Conservation (phyloP, 2,888 invertebrate genomes). For the Tanypteryx hageni region DNA sequence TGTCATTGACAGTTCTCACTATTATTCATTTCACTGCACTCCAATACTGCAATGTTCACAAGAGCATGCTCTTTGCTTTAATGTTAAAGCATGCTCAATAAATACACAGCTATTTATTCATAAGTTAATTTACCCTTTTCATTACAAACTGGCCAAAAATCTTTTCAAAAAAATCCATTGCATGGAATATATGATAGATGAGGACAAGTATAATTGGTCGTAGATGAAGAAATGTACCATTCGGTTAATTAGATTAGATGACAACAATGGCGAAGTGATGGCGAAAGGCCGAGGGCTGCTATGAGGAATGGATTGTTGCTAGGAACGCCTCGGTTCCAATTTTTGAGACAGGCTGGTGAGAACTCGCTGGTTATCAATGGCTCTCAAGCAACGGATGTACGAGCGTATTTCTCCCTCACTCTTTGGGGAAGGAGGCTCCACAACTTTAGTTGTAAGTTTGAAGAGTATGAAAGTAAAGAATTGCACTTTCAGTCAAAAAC, state of each 20-base stretch:
- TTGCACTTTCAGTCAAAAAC: background rate
- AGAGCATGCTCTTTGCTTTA: slow-evolving; percentile 14
- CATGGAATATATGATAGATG: slow-evolving; percentile 11
- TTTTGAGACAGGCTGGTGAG: slow-evolving; percentile 88
- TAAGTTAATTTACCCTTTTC: slow-evolving; percentile 11
- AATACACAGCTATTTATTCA: slow-evolving; percentile 35
- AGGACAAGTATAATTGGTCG: slow-evolving; percentile 44
- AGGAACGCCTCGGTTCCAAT: slow-evolving; percentile 82
- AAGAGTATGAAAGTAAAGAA: slow-evolving; percentile 48
- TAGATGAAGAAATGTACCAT: slow-evolving; percentile 29
- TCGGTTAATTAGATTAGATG: slow-evolving; percentile 3
- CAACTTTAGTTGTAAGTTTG: slow-evolving; percentile 76
- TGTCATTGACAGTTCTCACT: slow-evolving; percentile 48
- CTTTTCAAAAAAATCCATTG: slow-evolving; percentile 37
- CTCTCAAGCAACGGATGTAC: slow-evolving; percentile 84
- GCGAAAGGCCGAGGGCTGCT: slow-evolving; percentile 34
- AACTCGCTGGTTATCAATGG: slow-evolving; percentile 88
- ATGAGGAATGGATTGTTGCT: slow-evolving; percentile 68
- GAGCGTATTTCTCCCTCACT: slow-evolving; percentile 83
- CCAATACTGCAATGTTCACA: slow-evolving; percentile 33
- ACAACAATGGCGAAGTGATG: slow-evolving; percentile 39
- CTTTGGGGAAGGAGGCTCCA: slow-evolving; percentile 84
- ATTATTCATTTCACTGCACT: slow-evolving; percentile 24
- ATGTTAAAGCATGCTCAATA: slow-evolving; percentile 48
- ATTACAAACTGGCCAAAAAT: slow-evolving; percentile 39